phyloP scores from a whole-genome alignment of 2,113 vertebrate species.

The Astur gentilis region DNA sequence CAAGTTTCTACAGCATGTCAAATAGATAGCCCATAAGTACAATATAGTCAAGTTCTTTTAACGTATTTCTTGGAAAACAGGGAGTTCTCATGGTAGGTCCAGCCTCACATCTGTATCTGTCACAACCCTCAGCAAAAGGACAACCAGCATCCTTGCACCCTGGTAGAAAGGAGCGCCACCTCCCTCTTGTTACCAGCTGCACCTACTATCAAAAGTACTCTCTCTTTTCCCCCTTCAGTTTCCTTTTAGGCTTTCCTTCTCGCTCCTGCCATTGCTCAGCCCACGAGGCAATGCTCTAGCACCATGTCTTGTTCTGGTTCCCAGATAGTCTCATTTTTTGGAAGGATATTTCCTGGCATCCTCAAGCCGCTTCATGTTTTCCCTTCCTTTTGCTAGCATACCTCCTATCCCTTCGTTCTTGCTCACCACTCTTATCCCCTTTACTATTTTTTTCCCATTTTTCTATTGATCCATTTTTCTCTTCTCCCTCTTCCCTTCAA shows the following conservation, averaged over 20 bases:
- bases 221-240: neutral
- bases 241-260: neutral
- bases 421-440: neutral
- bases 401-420: neutral
- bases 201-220: neutral
- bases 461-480: neutral
- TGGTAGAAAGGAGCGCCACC: accelerated
- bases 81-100: neutral
- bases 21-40: neutral
- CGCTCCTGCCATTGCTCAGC: neutral
- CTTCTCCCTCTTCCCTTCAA: neutral
- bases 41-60: neutral
- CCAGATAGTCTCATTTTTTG: neutral
- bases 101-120: neutral
- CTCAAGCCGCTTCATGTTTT: neutral
- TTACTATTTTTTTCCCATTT: neutral
- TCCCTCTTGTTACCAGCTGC: neutral
- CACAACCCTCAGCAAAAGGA: neutral
- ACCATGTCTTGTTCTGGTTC: neutral
- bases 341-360: neutral
- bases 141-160: neutral
- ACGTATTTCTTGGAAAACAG: accelerated
- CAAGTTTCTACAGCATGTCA: neutral
- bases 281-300: neutral
- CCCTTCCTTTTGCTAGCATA: neutral